Conservation (phyloP, 1,140 invertebrate genomes). For the Anastrepha ludens region DNA sequence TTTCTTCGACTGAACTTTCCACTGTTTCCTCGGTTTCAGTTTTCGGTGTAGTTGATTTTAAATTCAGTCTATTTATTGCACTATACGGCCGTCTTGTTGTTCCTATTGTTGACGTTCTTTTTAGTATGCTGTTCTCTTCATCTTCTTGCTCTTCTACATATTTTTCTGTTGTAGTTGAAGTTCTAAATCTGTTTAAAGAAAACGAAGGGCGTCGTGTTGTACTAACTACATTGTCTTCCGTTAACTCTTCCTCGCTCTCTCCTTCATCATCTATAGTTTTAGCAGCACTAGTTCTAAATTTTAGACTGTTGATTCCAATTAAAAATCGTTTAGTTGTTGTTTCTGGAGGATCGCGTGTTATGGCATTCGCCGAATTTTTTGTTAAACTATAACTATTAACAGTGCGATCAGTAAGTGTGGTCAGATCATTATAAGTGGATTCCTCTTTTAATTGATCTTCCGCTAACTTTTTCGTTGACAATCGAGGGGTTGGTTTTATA, state of each 20-base stretch:
- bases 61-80: not conserved
- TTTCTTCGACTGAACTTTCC: not conserved
- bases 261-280: not conserved
- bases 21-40: not conserved
- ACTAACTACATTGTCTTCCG: not conserved
- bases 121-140: not conserved
- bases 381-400: too few species aligned
- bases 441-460: not conserved
- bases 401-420: too few species aligned
- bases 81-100: constrained; percentile 19
- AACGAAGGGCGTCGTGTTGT: constrained; percentile 26
- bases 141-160: not conserved
- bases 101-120: not conserved
- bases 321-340: not conserved
- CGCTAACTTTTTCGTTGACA: not conserved
- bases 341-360: not conserved
- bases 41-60: not conserved
- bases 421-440: too few species aligned
- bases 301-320: not conserved
- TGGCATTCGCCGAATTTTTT: not conserved
- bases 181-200: constrained; percentile 23
- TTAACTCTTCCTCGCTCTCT: not conserved
- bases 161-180: constrained; percentile 29
- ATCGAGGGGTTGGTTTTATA: not conserved
- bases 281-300: not conserved